Evolutionary conservation across 2,113 vertebrate species (phyloP), one percentile per base, ranked within the genome.

Genomic region (Grantiella picta): DNA sequence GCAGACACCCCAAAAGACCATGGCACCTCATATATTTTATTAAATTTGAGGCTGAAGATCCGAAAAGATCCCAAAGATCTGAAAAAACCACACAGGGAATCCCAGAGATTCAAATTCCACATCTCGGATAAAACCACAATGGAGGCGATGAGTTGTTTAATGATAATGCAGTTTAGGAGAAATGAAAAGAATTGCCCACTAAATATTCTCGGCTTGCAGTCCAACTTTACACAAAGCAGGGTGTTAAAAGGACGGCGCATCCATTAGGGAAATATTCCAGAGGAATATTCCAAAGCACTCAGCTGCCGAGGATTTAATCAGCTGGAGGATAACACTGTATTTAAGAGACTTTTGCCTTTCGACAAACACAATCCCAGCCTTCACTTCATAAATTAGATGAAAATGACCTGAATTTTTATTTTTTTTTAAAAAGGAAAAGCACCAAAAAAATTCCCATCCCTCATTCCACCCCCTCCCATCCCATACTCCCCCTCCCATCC

Each of bases 311-410:
- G 90, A 35, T 86, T 82, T 85, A 38, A 90, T 82, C 73, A 93
- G 79, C 92, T 81, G 90, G 78, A 89, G 44, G 64, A 56, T 49
- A 40, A 54, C 27, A 71, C 96, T 97, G 90, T 57, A 50, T 82
- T 97, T 90, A 89, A 96, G 94, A 69, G 78, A 94, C 73, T 97
- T 95, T 42, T 85, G 59, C 91, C 81, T 94, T 83, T 84, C 77
- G 85, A 96, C 94, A 96, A 97, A 89, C n/a, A 63, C 96, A 93
- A 44, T 96, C 96, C 98, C 97, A 95, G 97, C 94, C 98, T 96
- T 97, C 97, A 92, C 98, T 99, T 99, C 98, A 99, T 98, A 99
- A 99, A 98, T 98, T 98, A 97, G 97, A 97, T 96, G 89, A 98
- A 98, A 98, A 99, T 98, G 96, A 99, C 98, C 97, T 97, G 97